A percentile compares a stretch with the other conserved stretches of the same genome.
phyloP scores from a whole-genome alignment of 2,888 invertebrate genomes.

The Chrysotoxum bicinctum region DNA sequence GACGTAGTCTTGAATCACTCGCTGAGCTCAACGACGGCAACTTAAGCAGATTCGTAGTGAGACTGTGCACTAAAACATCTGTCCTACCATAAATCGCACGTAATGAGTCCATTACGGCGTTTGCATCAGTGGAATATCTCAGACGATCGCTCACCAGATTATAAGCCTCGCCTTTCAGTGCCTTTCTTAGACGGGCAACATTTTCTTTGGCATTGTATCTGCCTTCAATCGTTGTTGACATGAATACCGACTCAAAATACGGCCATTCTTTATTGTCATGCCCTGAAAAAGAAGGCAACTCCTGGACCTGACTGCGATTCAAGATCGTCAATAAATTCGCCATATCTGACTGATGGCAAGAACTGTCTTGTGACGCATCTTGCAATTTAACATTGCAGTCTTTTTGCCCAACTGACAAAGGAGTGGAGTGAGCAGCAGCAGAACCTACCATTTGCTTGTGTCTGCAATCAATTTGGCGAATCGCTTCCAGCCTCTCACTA shows the following conservation, averaged over 20 bases:
- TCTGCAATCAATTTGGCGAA: slow-evolving; percentile 10
- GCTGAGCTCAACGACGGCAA: no score
- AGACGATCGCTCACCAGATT: no score
- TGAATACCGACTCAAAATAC: slow-evolving; percentile 12
- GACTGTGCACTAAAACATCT: no score
- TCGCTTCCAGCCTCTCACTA: slow-evolving; percentile 3
- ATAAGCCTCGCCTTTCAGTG: no score
- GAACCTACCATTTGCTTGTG: not conserved
- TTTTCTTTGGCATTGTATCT: no score
- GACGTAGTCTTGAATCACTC: no score
- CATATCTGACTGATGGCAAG: slow-evolving; percentile 25
- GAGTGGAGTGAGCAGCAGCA: not conserved
- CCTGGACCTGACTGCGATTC: slow-evolving; percentile 29
- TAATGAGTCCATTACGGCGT: no score
- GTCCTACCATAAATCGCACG: no score
- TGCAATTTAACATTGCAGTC: not conserved
- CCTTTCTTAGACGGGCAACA: no score
- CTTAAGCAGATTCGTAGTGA: no score
- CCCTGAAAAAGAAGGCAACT: slow-evolving; percentile 5
- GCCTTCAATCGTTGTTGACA: not conserved
- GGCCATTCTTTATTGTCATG: slow-evolving; percentile 4
- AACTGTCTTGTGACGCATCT: not conserved
- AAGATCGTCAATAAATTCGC: slow-evolving; percentile 15
- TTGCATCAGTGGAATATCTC: no score
- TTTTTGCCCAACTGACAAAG: not conserved